Evolutionary conservation across 2,113 vertebrate genomes (phyloP).

Genomic region (Oenanthe melanoleuca): DNA sequence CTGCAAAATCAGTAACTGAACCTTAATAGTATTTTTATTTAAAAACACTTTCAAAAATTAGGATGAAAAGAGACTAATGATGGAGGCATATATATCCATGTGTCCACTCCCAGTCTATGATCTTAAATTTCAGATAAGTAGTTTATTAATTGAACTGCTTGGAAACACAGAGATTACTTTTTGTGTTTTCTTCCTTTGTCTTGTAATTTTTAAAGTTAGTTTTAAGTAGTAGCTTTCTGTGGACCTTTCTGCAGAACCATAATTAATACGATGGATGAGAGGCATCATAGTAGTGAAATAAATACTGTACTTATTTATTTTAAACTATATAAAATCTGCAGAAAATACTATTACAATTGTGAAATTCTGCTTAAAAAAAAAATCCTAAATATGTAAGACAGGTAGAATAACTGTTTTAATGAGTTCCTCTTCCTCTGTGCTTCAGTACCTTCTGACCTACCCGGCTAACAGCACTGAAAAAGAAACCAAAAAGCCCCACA

Average conservation of each 20-base stretch:
- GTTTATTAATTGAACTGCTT: not conserved
- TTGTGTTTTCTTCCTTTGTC: not conserved
- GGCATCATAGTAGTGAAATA: not conserved
- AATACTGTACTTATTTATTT: not conserved
- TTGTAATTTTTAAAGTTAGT: not conserved
- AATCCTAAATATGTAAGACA: not conserved
- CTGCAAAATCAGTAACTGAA: not conserved
- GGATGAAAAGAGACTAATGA: not conserved
- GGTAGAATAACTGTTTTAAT: not conserved
- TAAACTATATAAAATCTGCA: not conserved
- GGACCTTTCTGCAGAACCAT: not conserved
- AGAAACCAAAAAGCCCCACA: conserved; percentile 57
- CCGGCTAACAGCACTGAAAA: conserved; percentile 82
- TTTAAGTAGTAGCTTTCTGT: not conserved
- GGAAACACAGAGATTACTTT: not conserved
- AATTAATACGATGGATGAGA: not conserved
- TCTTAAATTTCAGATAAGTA: not conserved
- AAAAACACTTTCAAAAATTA: not conserved
- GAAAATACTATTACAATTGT: not conserved
- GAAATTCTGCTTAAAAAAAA: not conserved
- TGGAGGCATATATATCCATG: not conserved
- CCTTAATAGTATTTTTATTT: not conserved
- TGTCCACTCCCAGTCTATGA: not conserved
- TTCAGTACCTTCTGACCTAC: conserved; percentile 13
- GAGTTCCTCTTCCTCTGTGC: not conserved